Conservation (phyloP, 2,888 invertebrate genomes). For the Druceiella hillmani region DNA sequence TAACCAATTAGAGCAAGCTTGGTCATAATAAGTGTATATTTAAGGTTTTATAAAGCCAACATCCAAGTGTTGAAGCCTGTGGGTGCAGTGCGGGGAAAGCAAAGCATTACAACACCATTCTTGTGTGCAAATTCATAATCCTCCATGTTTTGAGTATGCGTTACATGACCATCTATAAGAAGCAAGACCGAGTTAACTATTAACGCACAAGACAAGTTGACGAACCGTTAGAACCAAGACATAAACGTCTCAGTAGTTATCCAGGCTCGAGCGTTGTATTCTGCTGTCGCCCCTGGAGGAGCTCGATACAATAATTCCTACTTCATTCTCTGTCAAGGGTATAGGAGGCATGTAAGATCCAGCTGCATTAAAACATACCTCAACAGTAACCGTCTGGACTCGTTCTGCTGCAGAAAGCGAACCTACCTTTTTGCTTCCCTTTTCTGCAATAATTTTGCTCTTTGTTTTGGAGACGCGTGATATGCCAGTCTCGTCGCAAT, state of each 20-base stretch:
- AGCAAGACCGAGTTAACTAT: too few relatives aligned
- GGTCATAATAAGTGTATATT: too few relatives aligned
- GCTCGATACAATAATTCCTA: constrained; percentile 26
- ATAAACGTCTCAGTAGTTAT: constrained; percentile 15
- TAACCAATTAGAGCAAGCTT: too few relatives aligned
- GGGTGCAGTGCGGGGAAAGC: constrained; percentile 24
- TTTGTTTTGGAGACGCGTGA: constrained; percentile 24
- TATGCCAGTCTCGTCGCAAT: constrained; percentile 28
- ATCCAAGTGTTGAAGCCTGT: constrained; percentile 10
- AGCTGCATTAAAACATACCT: constrained; percentile 26
- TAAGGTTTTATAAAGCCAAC: too few relatives aligned
- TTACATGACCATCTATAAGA: too few relatives aligned
- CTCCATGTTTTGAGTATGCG: constrained; percentile 18
- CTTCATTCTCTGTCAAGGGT: constrained; percentile 25
- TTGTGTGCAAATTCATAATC: constrained; percentile 19
- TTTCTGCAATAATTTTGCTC: constrained; percentile 25
- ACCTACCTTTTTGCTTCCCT: constrained; percentile 26
- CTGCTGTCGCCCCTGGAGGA: constrained; percentile 25
- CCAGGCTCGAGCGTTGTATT: constrained; percentile 1
- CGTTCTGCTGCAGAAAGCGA: constrained; percentile 27
- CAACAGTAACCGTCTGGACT: constrained; percentile 25
- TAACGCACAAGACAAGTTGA: too few relatives aligned
- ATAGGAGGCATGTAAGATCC: constrained; percentile 27
- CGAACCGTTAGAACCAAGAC: too few relatives aligned
- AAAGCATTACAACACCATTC: constrained; percentile 20